Evolutionary conservation across 2,888 invertebrate genomes (phyloP), one percentile per base, ranked within the genome.

Genomic region (Plebejus melissa): DNA sequence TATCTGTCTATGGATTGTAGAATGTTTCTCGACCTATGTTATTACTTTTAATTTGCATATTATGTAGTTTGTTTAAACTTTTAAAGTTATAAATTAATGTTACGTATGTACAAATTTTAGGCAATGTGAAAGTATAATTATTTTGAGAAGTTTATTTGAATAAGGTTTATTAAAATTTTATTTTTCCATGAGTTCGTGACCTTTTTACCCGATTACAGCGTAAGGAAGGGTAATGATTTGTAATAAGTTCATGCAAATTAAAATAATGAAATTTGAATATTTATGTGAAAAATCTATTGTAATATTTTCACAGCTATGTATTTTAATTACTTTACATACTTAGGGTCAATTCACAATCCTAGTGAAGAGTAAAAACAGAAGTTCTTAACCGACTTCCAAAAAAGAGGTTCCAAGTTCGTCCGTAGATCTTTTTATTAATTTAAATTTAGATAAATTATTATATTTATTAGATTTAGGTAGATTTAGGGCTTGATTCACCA

Each of bases 281-380:
- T 32, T 60, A 65, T 65, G 32, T 65, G 13, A 65, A 65, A 32
- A 36, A 22, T 65, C 65, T 32, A 65, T 65, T 65, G 65, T 65
- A 32, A 58, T 22, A 60, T 65, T 65, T 65, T 65, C 36, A 65
- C 65, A 32, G 65, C 32, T 65, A 65, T 11, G 60, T 11, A 22
- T 32, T 32, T 65, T 32, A 11, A 28, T 32, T 13, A 36, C 9
- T 46, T 46, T 46, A 9, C 9, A 46, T 46, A 46, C 9, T 46
- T 9, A 46, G 46, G 46, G 46, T 9, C 0, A 9, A 2, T 0
- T 46, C 9, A 46, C 46, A 41, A 41, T 41, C 41, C 41, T 41
- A 41, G 7, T 41, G 9, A 41, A 41, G 41, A 41, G 41, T 41
- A 41, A 9, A 41, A 41, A 41, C 6, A 41, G 7, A 7, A 9